Conservation (phyloP, 2,113 vertebrate genomes). For the Percina caprodes region DNA sequence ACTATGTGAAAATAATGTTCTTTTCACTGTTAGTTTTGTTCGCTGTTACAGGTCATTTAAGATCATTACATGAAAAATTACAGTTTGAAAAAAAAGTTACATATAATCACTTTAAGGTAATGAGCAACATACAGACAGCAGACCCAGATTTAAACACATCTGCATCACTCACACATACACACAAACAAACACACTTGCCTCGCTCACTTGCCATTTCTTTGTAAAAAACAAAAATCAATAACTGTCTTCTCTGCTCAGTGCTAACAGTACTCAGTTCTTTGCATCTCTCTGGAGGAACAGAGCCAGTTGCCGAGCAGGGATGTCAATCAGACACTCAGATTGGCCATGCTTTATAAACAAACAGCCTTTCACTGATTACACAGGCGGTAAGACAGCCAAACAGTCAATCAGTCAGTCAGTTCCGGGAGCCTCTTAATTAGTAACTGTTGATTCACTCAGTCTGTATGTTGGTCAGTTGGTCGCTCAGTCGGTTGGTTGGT, state of each 20-base stretch:
- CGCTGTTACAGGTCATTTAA: too few relatives aligned
- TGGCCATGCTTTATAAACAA: conserved; percentile 63
- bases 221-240: conserved; percentile 81
- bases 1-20: too few relatives aligned
- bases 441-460: conserved; percentile 13
- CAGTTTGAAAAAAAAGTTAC: too few relatives aligned
- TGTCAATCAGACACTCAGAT: conserved; percentile 66
- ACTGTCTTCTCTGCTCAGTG: conserved; percentile 68
- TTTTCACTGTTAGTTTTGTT: too few relatives aligned
- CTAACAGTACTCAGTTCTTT: conserved; percentile 70
- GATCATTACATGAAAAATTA: too few relatives aligned
- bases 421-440: conserved; percentile 22
- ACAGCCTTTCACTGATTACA: conserved; percentile 62
- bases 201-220: conserved; percentile 51
- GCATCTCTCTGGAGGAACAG: conserved; percentile 43
- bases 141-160: too few relatives aligned
- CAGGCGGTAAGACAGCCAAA: conserved; percentile 37
- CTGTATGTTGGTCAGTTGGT: conserved; percentile 9
- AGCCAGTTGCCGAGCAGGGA: conserved; percentile 72
- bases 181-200: conserved; percentile 34
- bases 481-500: neutral
- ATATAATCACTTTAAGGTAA: too few relatives aligned
- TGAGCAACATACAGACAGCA: too few relatives aligned
- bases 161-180: neutral
- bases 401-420: conserved; percentile 56